Conservation (phyloP, 2,888 invertebrate genomes). For the Nomada fucata region DNA sequence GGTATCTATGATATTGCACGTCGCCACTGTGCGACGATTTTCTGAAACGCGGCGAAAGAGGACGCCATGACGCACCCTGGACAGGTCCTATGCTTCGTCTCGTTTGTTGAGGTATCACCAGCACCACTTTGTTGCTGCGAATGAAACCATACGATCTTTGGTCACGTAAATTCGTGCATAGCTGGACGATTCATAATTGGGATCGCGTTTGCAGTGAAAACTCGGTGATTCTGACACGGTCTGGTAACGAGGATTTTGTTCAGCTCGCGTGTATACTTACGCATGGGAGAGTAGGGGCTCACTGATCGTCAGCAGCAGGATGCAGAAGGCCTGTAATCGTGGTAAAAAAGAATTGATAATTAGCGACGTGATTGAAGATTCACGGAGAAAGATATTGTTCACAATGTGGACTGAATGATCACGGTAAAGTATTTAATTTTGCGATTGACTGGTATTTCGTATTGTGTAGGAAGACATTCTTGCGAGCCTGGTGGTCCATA, state of each 20-base stretch:
- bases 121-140: conserved; percentile 73
- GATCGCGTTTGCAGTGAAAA: neutral
- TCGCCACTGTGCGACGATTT: conserved; percentile 53
- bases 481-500: neutral
- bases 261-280: conserved; percentile 65
- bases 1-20: conserved; percentile 37
- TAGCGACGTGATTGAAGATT: neutral
- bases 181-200: neutral
- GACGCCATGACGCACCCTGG: conserved; percentile 54
- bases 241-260: neutral
- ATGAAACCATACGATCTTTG: neutral
- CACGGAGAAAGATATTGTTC: no score
- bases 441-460: neutral
- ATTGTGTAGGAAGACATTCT: neutral
- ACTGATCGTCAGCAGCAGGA: conserved; percentile 73
- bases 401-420: no score
- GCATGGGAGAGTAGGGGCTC: conserved; percentile 72
- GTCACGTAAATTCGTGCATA: neutral
- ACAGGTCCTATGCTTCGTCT: conserved; percentile 68
- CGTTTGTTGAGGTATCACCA: conserved; percentile 75
- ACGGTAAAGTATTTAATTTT: no score
- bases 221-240: conserved; percentile 9
- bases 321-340: conserved; percentile 60
- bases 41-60: conserved; percentile 43
- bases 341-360: neutral